phyloP scores from a whole-genome alignment of 2,113 vertebrate genomes.

The Gymnorhina tibicen region DNA sequence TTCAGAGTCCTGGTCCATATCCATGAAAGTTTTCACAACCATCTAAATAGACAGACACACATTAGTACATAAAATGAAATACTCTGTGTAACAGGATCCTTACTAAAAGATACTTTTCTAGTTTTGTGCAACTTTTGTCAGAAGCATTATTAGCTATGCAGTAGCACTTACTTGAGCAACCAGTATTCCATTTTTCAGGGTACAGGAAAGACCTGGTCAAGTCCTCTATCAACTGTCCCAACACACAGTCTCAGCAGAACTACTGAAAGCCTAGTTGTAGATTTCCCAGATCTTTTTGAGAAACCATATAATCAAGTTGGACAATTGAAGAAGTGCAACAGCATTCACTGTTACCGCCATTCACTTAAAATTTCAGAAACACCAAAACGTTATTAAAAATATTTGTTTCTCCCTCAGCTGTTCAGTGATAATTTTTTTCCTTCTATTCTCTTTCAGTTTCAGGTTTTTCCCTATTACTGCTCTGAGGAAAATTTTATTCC shows the following conservation, averaged over 20 bases:
- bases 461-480: background rate
- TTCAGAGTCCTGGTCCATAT: conserved; percentile 99
- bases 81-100: background rate
- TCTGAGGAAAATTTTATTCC: background rate
- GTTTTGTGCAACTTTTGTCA: background rate
- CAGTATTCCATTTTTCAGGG: background rate
- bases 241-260: background rate
- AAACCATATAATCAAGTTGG: background rate
- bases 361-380: background rate
- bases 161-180: background rate
- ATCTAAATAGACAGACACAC: conserved; percentile 75
- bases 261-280: background rate
- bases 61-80: background rate
- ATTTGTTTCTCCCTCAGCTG: background rate
- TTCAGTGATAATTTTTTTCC: background rate
- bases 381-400: background rate
- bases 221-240: background rate
- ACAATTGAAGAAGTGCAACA: background rate
- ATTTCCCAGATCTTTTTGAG: background rate
- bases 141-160: background rate
- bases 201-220: background rate
- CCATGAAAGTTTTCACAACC: conserved; percentile 99
- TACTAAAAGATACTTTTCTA: background rate
- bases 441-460: background rate
- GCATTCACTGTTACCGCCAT: background rate